Evolutionary conservation across 2,113 vertebrate species (phyloP).

Genomic region (Meriones unguiculatus): DNA sequence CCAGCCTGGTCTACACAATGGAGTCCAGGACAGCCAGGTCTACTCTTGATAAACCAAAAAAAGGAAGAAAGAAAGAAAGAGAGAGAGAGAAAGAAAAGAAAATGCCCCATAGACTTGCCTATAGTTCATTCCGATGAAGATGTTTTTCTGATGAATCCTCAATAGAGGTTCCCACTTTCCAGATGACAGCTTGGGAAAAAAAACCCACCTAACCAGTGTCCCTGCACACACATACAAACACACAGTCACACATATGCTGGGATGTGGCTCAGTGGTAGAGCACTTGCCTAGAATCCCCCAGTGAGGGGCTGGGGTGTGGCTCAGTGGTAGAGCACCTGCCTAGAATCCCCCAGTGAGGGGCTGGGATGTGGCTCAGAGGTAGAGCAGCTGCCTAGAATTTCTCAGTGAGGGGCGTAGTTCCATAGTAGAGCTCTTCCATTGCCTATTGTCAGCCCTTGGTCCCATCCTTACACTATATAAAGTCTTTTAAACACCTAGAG

Average conservation of each 20-base stretch:
- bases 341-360: too few species aligned
- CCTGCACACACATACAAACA: neutral
- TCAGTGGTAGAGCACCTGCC: too few species aligned
- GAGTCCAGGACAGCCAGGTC: too few species aligned
- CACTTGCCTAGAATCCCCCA: too few species aligned
- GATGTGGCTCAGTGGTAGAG: too few species aligned
- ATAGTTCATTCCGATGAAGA: neutral
- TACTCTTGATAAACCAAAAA: too few species aligned
- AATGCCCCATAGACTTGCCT: neutral
- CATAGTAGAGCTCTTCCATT: neutral
- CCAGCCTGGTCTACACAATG: too few species aligned
- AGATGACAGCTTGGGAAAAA: neutral
- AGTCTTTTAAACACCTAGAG: neutral
- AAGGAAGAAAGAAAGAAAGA: too few species aligned
- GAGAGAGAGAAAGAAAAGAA: too few species aligned
- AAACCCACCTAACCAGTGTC: neutral
- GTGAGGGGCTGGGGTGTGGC: too few species aligned
- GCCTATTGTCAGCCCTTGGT: neutral
- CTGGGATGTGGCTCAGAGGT: too few species aligned
- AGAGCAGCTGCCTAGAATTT: too few species aligned
- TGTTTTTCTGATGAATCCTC: neutral
- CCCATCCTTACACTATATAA: neutral
- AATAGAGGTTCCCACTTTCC: neutral
- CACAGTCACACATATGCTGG: neutral
- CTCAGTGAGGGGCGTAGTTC: neutral